Conservation (phyloP, 2,797 vertebrate genomes). For the Huso huso region DNA sequence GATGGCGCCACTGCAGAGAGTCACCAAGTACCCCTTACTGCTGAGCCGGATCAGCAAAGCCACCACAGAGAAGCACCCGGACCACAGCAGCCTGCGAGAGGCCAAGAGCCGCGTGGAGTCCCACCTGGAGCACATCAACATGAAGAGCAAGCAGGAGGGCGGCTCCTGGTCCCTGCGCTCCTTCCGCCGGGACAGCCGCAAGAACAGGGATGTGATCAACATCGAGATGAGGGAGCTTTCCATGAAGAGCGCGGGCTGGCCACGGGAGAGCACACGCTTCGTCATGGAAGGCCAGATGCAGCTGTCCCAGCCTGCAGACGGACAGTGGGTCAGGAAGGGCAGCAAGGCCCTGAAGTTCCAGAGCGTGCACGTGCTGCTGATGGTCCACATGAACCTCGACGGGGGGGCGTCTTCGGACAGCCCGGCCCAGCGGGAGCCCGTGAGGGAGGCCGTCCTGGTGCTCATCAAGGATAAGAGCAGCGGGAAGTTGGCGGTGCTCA, state of each 20-base stretch:
- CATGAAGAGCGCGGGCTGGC: constrained; percentile 80
- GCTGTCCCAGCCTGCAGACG: constrained; percentile 76
- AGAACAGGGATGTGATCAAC: constrained; percentile 81
- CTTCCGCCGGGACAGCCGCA: constrained; percentile 82
- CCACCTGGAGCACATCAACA: constrained; percentile 91
- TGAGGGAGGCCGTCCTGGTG: constrained; percentile 77
- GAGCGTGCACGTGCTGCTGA: constrained; percentile 79
- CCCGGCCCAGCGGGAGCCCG: constrained; percentile 43
- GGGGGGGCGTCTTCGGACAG: constrained; percentile 16
- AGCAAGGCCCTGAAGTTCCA: constrained; percentile 85
- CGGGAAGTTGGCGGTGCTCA: constrained; percentile 76
- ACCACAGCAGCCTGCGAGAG: constrained; percentile 73
- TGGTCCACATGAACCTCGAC: constrained; percentile 66
- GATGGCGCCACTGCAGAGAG: constrained; percentile 82
- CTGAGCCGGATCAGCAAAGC: constrained; percentile 82
- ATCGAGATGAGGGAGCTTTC: constrained; percentile 84
- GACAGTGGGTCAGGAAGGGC: constrained; percentile 85
- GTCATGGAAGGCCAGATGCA: constrained; percentile 84
- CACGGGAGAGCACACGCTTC: constrained; percentile 74
- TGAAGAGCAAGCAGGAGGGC: constrained; percentile 84
- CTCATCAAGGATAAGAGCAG: constrained; percentile 87
- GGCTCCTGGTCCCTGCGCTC: constrained; percentile 81
- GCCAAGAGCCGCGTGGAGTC: constrained; percentile 86
- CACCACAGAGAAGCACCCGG: constrained; percentile 74
- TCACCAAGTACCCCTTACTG: constrained; percentile 83